Base-by-base conservation (phyloP, 2,113 vertebrate species). In the Scatophagus argus region DNA sequence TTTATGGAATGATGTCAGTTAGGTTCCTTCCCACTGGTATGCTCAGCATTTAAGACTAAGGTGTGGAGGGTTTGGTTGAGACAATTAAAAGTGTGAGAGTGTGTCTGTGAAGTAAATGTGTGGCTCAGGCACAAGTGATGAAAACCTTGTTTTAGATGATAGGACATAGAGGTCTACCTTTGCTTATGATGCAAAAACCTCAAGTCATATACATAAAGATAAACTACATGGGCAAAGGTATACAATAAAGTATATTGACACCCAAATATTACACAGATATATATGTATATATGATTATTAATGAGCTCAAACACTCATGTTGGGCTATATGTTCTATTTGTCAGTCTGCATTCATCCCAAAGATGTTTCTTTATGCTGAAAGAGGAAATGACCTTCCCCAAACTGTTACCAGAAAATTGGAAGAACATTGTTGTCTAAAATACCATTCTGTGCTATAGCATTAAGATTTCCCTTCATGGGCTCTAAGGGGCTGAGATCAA, bases 1-100 rank as follows among this genome's bases (percentile, higher is more conserved):
- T 64, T 68, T 23, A 17, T 41, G 74, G 79, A 68, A 89, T 85
- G 81, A 29, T 27, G 62, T 12, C 0, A 52, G 25, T 56, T 58
- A 46, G 36, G 21, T 25, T 19, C 12, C 2, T 31, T 1, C 3
- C 9, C 4, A 2, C 49, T 70, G 54, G 21, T 41, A 64, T 77
- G 65, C 64, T 49, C 38, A 4, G 14, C 5, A 38, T 64, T 52
- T 5, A 21, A 36, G 19, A 54, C 25, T 2, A 41, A 72, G 74
- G 74, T 58, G 73, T 85, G 63, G 67, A 47, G 9, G 66, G 32
- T 29, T 73, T 79, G 58, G 4, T 39, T 41, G 12, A 39, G 10
- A 8, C 5, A 51, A 16, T 27, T 17, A 11, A 51, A 60, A 56
- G 8, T 5, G 19, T 39, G 34, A 11, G 13, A 29, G 11, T 64